Base-by-base conservation (phyloP, 2,797 vertebrate species). In the Molothrus ater region DNA sequence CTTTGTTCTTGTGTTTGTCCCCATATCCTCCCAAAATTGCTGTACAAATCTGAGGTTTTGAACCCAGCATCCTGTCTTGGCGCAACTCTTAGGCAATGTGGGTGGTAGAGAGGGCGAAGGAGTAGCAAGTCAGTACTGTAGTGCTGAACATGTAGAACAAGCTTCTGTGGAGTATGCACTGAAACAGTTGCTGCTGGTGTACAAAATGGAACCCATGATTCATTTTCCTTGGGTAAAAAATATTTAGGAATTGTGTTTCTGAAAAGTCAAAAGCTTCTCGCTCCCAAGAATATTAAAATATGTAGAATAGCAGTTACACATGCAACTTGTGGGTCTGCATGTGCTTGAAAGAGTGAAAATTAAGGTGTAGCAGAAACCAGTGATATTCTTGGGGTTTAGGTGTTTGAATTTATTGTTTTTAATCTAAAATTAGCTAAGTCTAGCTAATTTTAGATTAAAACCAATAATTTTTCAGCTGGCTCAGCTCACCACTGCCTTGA, bases 81-180 rank as follows among this genome's bases (percentile, higher is more conserved):
- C 43, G 48, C 11, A 36, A 4, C 42, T 69, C 7, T 50, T 3
- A 4, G 8, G 20, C 32, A 25, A 0, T 12, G 24, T 64, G 48
- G 13, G 15, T 47, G n/a, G 22, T 56, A 11, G n/a, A 51, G 42
- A 42, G 40, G 13, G 26, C 32, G 10, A 80, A 50, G 48, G 34
- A 80, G 31, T 36, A 87, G 25, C 48, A 63, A 66, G 45, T 82
- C 16, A 24, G 36, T 60, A 34, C 32, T 45, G 24, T 57, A 78
- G 25, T 51, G 25, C 43, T 84, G 66, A 66, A 74, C 43, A 32
- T 29, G 22, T 9, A 48, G 43, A 28, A 12, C 29, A 17, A 59
- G 12, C 22, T 80, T 79, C 50, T 11, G 9, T 10, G 70, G 59
- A 66, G 17, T 22, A 13, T 38, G 8, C 28, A 34, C 13, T 54